phyloP scores from a whole-genome alignment of 2,113 vertebrate genomes.

The Falco punctatus region DNA sequence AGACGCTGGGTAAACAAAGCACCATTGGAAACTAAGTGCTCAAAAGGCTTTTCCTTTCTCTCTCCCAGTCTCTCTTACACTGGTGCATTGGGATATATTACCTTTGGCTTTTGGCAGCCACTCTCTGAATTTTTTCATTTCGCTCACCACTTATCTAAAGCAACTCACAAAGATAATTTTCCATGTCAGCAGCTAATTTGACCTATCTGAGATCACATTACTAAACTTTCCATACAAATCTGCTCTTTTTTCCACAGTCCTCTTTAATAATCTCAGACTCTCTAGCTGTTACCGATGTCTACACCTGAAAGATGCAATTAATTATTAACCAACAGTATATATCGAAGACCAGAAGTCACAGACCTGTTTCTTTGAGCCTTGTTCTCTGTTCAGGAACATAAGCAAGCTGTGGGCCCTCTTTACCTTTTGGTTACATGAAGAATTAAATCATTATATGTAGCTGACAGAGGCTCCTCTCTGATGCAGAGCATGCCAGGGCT shows the following conservation, averaged over 20 bases:
- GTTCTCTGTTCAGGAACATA: neutral
- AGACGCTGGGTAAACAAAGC: neutral
- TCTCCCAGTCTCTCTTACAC: neutral
- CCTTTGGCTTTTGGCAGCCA: neutral
- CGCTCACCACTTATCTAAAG: neutral
- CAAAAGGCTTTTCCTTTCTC: neutral
- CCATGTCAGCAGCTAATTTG: conserved; percentile 13
- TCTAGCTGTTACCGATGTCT: neutral
- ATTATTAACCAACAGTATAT: neutral
- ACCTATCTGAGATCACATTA: neutral
- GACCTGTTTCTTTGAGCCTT: neutral
- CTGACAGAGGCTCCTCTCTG: neutral
- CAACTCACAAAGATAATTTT: neutral
- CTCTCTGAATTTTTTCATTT: neutral
- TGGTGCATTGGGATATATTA: neutral
- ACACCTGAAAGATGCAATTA: neutral
- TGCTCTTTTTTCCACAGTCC: neutral
- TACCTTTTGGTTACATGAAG: neutral
- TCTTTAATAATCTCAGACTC: neutral
- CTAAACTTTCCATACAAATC: neutral
- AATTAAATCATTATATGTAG: conserved; percentile 8
- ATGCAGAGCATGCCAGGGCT: neutral
- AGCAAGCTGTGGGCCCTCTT: neutral
- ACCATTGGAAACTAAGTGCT: neutral
- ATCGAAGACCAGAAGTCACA: neutral